Evolutionary conservation across 1,140 invertebrate species (phyloP), one percentile per base, ranked within the genome.

Genomic region (Dermatophagoides farinae): DNA sequence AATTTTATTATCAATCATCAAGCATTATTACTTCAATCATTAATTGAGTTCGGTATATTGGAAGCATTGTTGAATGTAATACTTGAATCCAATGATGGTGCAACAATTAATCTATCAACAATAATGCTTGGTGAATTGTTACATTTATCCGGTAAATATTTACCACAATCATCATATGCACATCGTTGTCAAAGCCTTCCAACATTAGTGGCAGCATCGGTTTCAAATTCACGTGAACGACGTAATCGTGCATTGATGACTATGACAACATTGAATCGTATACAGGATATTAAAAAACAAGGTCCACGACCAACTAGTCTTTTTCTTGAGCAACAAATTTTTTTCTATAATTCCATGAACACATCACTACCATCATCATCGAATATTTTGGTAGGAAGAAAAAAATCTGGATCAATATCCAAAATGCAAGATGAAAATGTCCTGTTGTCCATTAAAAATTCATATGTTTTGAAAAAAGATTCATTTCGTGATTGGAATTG

Each of bases 1-100:
- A 93, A 93, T 71, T 79, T 95, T 61, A 82, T 83, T 49, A 86
- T 92, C 70, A 85, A 91, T 70, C 90, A 96, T 74, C 74, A 86
- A 65, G 82, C 88, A n/a, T 72, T 96, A 18, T 71, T 96, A 61
- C 77, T 97, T 8, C 85, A 88, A 67, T 82, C 85, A 66, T 85
- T 95, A 70, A 72, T 95, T 43, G 82, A 87, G 71, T 82, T 80
- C 61, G 88, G 89, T 46, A 70, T 96, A 51, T 67, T 67, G 52
- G 65, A 76, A 71, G 89, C 88, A 14, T 75, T 97, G 41, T 84
- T 86, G 14, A 86, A 93, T 75, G 89, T 92, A 6, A 86, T 93
- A 65, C 82, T 88, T 8, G 83, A 82, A 31, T 84, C 82, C 65
- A 88, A 90, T 69, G 84, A 83, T 8, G 83, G 86, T 68, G 20